phyloP scores from a whole-genome alignment of 92 coral and sea anemone genomes.

The Meandrina meandrites region DNA sequence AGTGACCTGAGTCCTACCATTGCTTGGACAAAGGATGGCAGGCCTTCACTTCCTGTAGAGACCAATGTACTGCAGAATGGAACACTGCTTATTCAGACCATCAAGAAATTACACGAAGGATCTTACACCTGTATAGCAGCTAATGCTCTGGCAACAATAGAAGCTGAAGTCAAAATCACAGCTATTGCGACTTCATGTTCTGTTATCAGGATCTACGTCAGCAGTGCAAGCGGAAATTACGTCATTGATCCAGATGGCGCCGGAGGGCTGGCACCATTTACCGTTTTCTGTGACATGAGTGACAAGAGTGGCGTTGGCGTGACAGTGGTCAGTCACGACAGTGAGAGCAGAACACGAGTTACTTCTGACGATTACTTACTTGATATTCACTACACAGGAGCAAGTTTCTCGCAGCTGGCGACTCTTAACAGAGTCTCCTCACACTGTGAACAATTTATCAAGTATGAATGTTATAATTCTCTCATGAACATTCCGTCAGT shows the following conservation, averaged over 20 bases:
- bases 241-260: slow-evolving; percentile 28
- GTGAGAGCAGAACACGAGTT: slow-evolving; percentile 36
- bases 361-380: background rate
- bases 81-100: slow-evolving; percentile 30
- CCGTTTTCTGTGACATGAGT: slow-evolving; percentile 55
- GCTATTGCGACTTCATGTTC: slow-evolving; percentile 22
- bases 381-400: slow-evolving; percentile 17
- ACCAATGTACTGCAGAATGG: slow-evolving; percentile 38
- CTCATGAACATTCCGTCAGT: fast-evolving
- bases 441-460: slow-evolving; percentile 20
- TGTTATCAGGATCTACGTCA: slow-evolving; percentile 7
- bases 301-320: slow-evolving; percentile 58
- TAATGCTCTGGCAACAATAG: slow-evolving; percentile 40
- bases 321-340: slow-evolving; percentile 65
- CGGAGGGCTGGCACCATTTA: slow-evolving; percentile 40
- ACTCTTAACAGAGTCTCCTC: slow-evolving; percentile 17
- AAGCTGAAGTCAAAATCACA: slow-evolving; percentile 38
- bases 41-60: background rate
- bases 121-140: slow-evolving; percentile 51
- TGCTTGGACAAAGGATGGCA: slow-evolving; percentile 32
- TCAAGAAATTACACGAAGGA: slow-evolving; percentile 24
- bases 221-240: slow-evolving; percentile 23
- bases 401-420: slow-evolving; percentile 31
- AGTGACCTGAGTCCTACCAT: slow-evolving; percentile 16
- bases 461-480: slow-evolving; percentile 9